phyloP scores from a whole-genome alignment of 1,140 invertebrate species.

The Drosophila ercepeae region DNA sequence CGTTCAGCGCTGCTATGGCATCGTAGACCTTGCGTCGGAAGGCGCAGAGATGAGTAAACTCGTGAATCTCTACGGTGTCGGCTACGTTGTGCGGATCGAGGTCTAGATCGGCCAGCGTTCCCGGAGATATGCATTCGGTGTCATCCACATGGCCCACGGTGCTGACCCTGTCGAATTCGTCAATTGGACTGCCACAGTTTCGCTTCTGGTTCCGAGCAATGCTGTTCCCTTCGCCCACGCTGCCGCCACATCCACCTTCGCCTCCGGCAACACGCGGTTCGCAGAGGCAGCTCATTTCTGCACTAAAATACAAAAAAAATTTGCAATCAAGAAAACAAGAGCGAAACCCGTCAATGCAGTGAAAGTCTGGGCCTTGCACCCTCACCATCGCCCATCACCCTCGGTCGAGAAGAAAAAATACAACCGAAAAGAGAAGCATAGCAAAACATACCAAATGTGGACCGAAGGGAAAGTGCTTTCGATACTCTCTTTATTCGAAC shows the following conservation, averaged over 20 bases:
- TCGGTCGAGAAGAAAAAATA: background rate
- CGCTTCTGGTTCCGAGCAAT: slow-evolving; percentile 8
- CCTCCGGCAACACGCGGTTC: slow-evolving; percentile 11
- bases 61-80: slow-evolving; percentile 1
- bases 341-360: slow-evolving; percentile 38
- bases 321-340: background rate
- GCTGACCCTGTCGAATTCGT: slow-evolving; percentile 43
- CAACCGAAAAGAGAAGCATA: slow-evolving; percentile 15
- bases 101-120: slow-evolving; percentile 13
- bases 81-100: slow-evolving; percentile 4
- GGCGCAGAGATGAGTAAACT: slow-evolving; percentile 57
- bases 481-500: slow-evolving; percentile 12
- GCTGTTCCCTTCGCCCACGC: background rate
- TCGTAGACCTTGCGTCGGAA: slow-evolving; percentile 58
- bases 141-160: slow-evolving; percentile 27
- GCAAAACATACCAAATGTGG: slow-evolving; percentile 22
- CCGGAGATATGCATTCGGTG: slow-evolving; percentile 6
- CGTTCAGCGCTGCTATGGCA: slow-evolving; percentile 58
- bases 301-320: slow-evolving; percentile 32
- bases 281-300: slow-evolving; percentile 30
- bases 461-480: background rate
- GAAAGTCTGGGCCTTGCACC: slow-evolving; percentile 13
- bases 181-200: slow-evolving; percentile 24
- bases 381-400: background rate
- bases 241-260: background rate